These are phyloP conservation scores for Drosophila anomalata DNA, from an alignment of 2,888 invertebrate genomes.

Conservation along the genomic window DNA sequence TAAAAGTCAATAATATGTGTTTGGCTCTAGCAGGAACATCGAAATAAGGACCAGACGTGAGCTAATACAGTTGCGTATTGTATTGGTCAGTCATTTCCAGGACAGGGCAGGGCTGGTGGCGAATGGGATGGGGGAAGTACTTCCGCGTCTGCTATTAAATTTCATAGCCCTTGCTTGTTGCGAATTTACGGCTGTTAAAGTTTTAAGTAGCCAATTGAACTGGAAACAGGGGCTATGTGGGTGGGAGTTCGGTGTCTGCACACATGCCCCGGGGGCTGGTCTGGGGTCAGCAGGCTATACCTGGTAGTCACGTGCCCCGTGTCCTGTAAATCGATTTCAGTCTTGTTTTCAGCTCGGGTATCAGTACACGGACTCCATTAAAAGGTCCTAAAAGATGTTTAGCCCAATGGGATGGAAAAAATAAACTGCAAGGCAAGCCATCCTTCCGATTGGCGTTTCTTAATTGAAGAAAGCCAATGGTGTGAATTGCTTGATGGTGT, in stretches of 20 bases:
- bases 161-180: slow-evolving; percentile 69
- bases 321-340: slow-evolving; percentile 38
- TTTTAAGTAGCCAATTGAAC: slow-evolving; percentile 63
- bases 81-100: slow-evolving; percentile 37
- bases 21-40: slow-evolving; percentile 19
- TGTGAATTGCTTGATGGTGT: background rate
- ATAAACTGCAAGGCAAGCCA: slow-evolving; percentile 7
- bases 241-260: background rate
- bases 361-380: slow-evolving; percentile 37
- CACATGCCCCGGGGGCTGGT: background rate
- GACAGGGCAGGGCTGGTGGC: background rate
- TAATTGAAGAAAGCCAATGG: slow-evolving; percentile 16
- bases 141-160: slow-evolving; percentile 64
- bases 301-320: slow-evolving; percentile 35
- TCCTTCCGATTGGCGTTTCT: background rate
- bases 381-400: slow-evolving; percentile 33
- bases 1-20: slow-evolving; percentile 74
- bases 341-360: slow-evolving; percentile 22
- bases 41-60: slow-evolving; percentile 49
- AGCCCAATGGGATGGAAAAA: slow-evolving; percentile 26
- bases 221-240: slow-evolving; percentile 15
- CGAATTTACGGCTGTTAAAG: slow-evolving; percentile 74
- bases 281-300: slow-evolving; percentile 24
- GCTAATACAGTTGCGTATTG: slow-evolving; percentile 76
- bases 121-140: background rate